Base-by-base conservation (phyloP, 2,888 invertebrate species). In the Drosophila barbarae region DNA sequence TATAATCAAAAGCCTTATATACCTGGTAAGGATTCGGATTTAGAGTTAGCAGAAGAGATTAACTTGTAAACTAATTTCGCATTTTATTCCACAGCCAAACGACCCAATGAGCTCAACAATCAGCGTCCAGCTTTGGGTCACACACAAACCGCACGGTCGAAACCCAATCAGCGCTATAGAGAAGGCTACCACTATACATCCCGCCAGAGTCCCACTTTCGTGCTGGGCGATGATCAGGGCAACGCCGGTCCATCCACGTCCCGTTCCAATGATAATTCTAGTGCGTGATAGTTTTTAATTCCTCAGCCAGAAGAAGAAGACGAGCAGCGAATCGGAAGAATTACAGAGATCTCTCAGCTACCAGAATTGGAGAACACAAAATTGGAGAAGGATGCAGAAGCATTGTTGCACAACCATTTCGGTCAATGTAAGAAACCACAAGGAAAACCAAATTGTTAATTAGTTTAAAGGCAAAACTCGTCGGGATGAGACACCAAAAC, bases 141-240 rank as follows among this genome's bases (percentile, higher is more conserved):
- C 77, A 88, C 87, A 86, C 88, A 88, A 87, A 86, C 87, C 84
- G 87, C 87, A 77, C 87, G 88, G 83, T 83, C 77, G 36, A 89
- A 88, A 86, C 83, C 89, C 83, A 90, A 89, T 87, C 88, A 88
- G 74, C 89, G 89, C 77, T 89, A 90, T 78, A 89, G 90, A 83
- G 89, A 90, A 87, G 90, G 90, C 81, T 90, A 90, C 85, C 90
- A 90, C 86, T 90, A 90, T 87, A 91, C 91, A 85, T 91, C 91
- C 84, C 90, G 90, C 89, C 90, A 91, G 86, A 90, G 90, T 86
- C 90, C 90, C 77, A 90, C 90, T 75, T 90, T 90, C 83, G 84
- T 90, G 74, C 74, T 90, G 80, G 89, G 88, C 81, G 89, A 89
- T 78, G 88, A 89, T 71, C 76, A 85, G 83, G 86, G 81, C 46